A percentile compares a stretch with the other conserved stretches of the same genome.
Evolutionary conservation across 2,888 invertebrate species (phyloP).

Genomic region (Hedychridium roseum): DNA sequence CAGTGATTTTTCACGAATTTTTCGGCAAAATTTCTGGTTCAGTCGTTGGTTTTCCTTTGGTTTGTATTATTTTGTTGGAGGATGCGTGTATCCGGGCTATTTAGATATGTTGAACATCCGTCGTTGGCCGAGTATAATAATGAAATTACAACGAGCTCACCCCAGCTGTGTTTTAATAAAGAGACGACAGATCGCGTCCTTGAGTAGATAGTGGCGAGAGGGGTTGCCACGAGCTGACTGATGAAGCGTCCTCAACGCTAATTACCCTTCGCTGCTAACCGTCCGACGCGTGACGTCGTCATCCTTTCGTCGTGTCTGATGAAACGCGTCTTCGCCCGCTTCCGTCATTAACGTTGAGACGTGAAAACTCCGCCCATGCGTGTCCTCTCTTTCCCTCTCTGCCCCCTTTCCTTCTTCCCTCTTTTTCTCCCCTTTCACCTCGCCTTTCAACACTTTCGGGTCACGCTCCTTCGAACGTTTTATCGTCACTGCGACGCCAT

Average conservation of each 20-base stretch:
- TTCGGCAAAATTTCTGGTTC: not conserved
- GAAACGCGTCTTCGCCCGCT: constrained; percentile 16
- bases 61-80: constrained; percentile 2
- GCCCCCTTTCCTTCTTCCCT: constrained; percentile 26
- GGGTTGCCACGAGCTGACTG: constrained; percentile 49
- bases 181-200: constrained; percentile 52
- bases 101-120: not conserved
- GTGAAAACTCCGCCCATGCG: constrained; percentile 35
- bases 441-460: constrained; percentile 19
- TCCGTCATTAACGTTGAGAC: constrained; percentile 44
- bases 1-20: too few species aligned
- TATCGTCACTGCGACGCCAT: constrained; percentile 15
- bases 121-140: constrained; percentile 30
- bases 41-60: constrained; percentile 1
- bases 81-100: constrained; percentile 1
- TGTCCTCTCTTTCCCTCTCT: constrained; percentile 15
- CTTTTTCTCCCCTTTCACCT: not conserved
- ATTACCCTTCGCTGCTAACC: constrained; percentile 54
- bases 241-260: constrained; percentile 57
- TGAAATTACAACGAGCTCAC: constrained; percentile 19
- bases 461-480: constrained; percentile 22
- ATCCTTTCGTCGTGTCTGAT: constrained; percentile 32
- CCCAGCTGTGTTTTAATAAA: constrained; percentile 50
- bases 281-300: constrained; percentile 52
- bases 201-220: constrained; percentile 40